Conservation (phyloP, 2,113 vertebrate genomes). For the Chloroceryle aenea region DNA sequence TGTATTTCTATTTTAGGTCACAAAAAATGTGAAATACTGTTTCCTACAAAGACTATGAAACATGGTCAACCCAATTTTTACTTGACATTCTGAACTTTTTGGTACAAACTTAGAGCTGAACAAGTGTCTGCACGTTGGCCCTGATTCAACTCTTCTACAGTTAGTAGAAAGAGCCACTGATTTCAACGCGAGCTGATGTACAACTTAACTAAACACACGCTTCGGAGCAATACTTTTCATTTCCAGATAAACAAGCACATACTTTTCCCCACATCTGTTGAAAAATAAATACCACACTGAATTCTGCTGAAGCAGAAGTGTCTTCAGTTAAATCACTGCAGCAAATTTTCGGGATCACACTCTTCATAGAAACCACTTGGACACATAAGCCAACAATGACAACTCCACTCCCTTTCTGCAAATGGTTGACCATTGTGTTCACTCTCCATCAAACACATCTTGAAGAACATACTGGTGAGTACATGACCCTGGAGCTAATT, state of each 20-base stretch:
- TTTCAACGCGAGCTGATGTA: background rate
- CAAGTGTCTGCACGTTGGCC: background rate
- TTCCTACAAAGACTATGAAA: background rate
- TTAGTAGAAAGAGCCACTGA: background rate
- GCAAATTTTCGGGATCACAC: background rate
- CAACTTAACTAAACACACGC: background rate
- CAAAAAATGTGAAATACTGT: background rate
- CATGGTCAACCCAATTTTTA: background rate
- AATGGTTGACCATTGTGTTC: background rate
- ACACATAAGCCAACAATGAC: background rate
- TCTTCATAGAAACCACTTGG: background rate
- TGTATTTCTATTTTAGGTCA: background rate
- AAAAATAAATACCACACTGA: background rate
- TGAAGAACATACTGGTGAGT: background rate
- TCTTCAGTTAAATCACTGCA: background rate
- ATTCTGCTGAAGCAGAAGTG: background rate
- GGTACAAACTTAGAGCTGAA: background rate
- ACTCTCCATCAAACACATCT: background rate
- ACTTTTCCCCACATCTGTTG: background rate
- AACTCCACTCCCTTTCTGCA: background rate
- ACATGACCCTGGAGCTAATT: background rate
- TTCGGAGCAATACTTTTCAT: background rate
- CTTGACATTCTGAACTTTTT: background rate
- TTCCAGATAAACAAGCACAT: background rate
- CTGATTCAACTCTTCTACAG: rapidly evolving